Evolutionary conservation across 2,113 vertebrate genomes (phyloP), one percentile per base, ranked within the genome.

Genomic region (Cairina moschata): DNA sequence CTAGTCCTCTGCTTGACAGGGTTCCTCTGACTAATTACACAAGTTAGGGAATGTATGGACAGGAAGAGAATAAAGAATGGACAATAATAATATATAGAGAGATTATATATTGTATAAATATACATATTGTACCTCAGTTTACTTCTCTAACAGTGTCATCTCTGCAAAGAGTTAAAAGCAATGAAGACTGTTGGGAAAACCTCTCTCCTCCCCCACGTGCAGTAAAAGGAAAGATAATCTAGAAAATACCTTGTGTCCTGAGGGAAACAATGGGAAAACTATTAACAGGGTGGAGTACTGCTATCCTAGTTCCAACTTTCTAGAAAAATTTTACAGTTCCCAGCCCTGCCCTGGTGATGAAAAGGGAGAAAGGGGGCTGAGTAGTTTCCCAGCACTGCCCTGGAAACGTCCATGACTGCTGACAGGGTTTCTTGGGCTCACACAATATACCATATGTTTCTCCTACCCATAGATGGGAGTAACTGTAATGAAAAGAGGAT

Each of bases 221-320:
- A 34, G 17, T 74, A 91, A 83, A 7, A 82, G 21, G 31, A 84
- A 93, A 80, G 42, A 82, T 84, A 79, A 75, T 79, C 73, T 86
- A 88, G 44, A 91, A 95, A 94, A 84, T 93, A 88, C 29, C 65
- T 88, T 50, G 13, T 36, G 21, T 88, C 91, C 79, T 79, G 50
- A 66, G 58, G 81, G 80, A 92, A 92, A 84, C 0, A 0, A 91
- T 79, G 80, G 83, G 66, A 90, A 94, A 96, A 20, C 48, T 83
- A 80, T 92, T 96, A 92, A 50, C 34, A 13, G 71, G 88, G 91
- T 85, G 96, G 93, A 96, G 86, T 89, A 79, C 62, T 50, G 22
- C 74, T 82, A 59, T 50, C 55, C 67, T 23, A 11, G 50, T 82
- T 94, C 81, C 76, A 89, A 16, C 0, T 0, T 84, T 86, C 76